These are phyloP conservation scores for Willisornis vidua DNA, from an alignment of 2,113 vertebrate genomes.

Conservation along the genomic window DNA sequence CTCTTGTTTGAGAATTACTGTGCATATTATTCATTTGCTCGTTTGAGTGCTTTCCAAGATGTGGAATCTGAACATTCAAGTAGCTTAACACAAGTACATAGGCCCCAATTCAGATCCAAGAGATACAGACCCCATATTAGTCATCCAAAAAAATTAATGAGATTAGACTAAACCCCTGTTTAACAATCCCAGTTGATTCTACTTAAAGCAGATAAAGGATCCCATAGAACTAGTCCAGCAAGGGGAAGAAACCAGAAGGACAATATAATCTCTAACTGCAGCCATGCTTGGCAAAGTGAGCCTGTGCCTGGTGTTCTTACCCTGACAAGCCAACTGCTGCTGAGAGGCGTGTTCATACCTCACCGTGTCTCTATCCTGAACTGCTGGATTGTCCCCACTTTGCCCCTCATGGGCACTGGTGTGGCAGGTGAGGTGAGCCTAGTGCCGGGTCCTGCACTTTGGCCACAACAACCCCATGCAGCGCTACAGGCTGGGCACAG, in stretches of 20 bases:
- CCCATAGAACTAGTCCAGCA: not conserved
- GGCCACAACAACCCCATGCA: too few species aligned
- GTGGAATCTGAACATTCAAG: not conserved
- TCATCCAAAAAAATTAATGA: not conserved
- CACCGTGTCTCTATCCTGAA: not conserved
- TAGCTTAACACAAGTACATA: not conserved
- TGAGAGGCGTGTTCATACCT: not conserved
- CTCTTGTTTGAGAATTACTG: not conserved
- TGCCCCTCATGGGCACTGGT: not conserved
- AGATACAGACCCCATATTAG: not conserved
- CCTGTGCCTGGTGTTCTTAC: not conserved
- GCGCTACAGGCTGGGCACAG: too few species aligned
- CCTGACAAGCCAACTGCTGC: not conserved
- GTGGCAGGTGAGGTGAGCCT: not conserved
- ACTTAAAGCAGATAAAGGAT: not conserved
- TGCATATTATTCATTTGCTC: not conserved
- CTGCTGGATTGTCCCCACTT: not conserved
- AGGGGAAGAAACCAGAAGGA: not conserved
- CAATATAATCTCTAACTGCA: not conserved
- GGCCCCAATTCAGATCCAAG: not conserved
- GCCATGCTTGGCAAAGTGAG: fast-evolving
- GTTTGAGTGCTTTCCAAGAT: not conserved
- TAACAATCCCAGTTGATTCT: not conserved
- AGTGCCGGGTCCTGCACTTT: too few species aligned
- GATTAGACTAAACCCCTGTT: not conserved